Conservation (phyloP, 2,797 vertebrate species). For the Oryzias dopingdopingensis region DNA sequence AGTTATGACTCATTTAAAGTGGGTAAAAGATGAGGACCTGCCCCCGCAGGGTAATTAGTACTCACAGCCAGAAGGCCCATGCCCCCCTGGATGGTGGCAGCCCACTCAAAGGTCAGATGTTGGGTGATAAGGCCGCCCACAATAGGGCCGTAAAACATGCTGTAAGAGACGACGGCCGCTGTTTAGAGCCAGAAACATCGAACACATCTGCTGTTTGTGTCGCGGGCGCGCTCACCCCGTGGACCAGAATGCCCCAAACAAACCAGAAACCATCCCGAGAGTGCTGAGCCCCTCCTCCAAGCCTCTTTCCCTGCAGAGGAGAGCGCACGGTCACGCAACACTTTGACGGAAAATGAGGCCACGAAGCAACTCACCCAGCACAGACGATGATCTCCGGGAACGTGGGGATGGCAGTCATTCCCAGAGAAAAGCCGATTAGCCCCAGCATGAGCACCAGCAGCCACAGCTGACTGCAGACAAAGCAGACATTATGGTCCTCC, state of each 20-base stretch:
- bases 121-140: constrained; percentile 77
- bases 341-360: not conserved
- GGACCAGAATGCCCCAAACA: constrained; percentile 88
- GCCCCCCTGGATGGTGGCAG: constrained; percentile 69
- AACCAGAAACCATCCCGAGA: constrained; percentile 90
- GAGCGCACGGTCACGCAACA: not conserved
- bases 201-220: not conserved
- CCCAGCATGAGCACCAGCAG: constrained; percentile 84
- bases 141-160: constrained; percentile 80
- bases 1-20: too few relatives aligned
- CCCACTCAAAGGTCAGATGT: constrained; percentile 75
- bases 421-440: constrained; percentile 86
- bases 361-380: constrained; percentile 84
- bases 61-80: constrained; percentile 72
- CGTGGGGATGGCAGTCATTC: constrained; percentile 85
- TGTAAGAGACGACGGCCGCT: constrained; percentile 22
- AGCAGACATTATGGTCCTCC: not conserved
- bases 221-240: constrained; percentile 69
- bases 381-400: constrained; percentile 89
- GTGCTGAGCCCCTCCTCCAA: constrained; percentile 91
- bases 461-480: constrained; percentile 85
- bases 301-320: constrained; percentile 81
- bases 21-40: not conserved
- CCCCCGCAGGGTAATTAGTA: not conserved
- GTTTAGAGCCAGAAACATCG: not conserved